Evolutionary conservation across 2,113 vertebrate genomes (phyloP), one percentile per base, ranked within the genome.

Genomic region (Lucifuga dentata): DNA sequence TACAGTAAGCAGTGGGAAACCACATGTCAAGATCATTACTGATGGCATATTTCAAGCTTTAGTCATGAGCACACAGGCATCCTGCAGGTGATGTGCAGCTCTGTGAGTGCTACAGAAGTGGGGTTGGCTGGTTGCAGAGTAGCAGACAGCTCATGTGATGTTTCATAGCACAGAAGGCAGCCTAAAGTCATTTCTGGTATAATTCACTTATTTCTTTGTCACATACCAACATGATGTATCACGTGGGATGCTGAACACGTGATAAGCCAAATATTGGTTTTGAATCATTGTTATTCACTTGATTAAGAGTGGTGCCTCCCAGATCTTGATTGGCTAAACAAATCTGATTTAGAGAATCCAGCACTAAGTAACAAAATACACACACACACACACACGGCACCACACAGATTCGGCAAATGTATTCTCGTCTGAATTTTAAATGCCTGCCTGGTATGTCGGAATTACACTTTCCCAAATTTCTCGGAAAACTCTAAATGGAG

Each of bases 1-100:
- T 41, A 21, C 21, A 51, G 12, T 41, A 17, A 0, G 9, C n/a
- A 8, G 36, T 41, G n/a, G 40, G 11, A 44, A 80, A 43, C 2
- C 5, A 15, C 51, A 8, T 29, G 26, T 24, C 29, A 5, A 2
- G 11, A 62, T 53, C 36, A 4, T 8, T 29, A 35, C 40, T 26
- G 23, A 33, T 13, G 0, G 15, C 59, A 83, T 80, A 38, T 49
- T 77, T 80, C 7, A 55, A 33, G 11, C 24, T 56, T 80, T 72
- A 68, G 75, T 83, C 71, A 76, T 35, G 8, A 71, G 39, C n/a
- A 16, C 32, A n/a, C 0, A 53, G 61, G 50, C 44, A 64, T 71
- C 67, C 61, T 53, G 35, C 4, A 7, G 26, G 20, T 4, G 8
- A 1, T 48, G 17, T 57, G 58, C 59, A 48, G 20, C 38, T n/a